Base-by-base conservation (phyloP, 2,113 vertebrate genomes). In the Tupaia tana region DNA sequence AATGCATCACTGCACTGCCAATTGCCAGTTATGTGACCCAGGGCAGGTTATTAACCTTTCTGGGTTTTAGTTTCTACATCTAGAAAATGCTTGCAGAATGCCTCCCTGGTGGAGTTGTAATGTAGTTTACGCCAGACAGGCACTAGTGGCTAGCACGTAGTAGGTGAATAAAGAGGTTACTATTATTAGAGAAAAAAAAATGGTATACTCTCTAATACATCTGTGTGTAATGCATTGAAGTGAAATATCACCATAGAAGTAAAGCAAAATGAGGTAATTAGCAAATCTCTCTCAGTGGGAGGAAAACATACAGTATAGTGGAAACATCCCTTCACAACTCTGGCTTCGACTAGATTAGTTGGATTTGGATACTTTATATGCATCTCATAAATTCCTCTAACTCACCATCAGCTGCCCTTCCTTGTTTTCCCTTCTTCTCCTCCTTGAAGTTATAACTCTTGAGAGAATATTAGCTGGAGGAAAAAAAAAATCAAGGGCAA, bases 231-330 rank as follows among this genome's bases (percentile, higher is more conserved):
- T 31, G 58, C 64, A 27, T 6, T 14, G 6, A 66, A 69, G 14
- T 19, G 5, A 29, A 61, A 59, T 88, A 54, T 63, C 78, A 27
- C 25, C 63, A 54, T 69, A 75, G 34, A 95, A 82, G 61, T 81
- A 85, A 95, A 82, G 61, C 77, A 85, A 93, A 88, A 66, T n/a
- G 64, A 75, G 14, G 6, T 61, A 25, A 92, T 81, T 63, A 67
- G 34, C 7, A 11, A 79, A 67, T 83, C 59, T 93, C 59, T 93
- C 71, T 88, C 13, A 0, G 58, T 70, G 69, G 27, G 61, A 19
- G 27, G n/a, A 61, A 90, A 77, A 70, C 19, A 19, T 4, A 79
- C 14, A 79, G 66, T 56, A 61, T 12, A 27, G 9, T 52, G 73
- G 58, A 19, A 20, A 77, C 94, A 79, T 43, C 15, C 66, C 58